Conservation (phyloP, 2,797 vertebrate species). For the Clarias laeviceps region DNA sequence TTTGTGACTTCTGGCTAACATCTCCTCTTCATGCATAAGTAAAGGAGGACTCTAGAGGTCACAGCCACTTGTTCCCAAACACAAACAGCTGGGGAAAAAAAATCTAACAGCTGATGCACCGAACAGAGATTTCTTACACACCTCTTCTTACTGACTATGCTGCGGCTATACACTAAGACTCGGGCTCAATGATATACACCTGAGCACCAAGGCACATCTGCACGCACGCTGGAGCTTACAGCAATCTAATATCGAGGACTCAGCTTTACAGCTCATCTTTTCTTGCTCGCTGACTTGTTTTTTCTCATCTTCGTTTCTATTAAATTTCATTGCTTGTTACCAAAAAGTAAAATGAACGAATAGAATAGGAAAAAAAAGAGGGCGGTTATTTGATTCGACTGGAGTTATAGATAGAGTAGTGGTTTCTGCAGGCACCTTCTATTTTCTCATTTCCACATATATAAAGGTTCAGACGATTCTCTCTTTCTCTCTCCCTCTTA, state of each 20-base stretch:
- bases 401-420: constrained; percentile 46
- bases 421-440: constrained; percentile 57
- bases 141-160: constrained; percentile 14
- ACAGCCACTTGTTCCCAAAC: constrained; percentile 46
- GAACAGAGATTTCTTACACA: constrained; percentile 21
- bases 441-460: constrained; percentile 67
- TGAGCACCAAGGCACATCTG: constrained; percentile 19
- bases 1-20: constrained; percentile 50
- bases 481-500: constrained; percentile 41
- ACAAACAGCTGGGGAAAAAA: constrained; percentile 34
- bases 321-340: constrained; percentile 46
- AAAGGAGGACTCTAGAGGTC: constrained; percentile 47
- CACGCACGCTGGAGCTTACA: neutral
- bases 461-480: constrained; percentile 76
- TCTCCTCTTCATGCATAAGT: constrained; percentile 44
- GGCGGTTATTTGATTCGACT: constrained; percentile 41
- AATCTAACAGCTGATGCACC: constrained; percentile 25
- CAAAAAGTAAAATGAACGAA: constrained; percentile 44
- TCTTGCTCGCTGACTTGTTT: neutral
- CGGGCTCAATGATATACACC: constrained; percentile 8
- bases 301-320: neutral
- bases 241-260: constrained; percentile 5
- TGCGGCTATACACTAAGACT: constrained; percentile 18
- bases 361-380: constrained; percentile 9
- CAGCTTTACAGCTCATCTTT: constrained; percentile 1